phyloP scores from a whole-genome alignment of 2,888 invertebrate genomes.

The Dromius quadrimaculatus region DNA sequence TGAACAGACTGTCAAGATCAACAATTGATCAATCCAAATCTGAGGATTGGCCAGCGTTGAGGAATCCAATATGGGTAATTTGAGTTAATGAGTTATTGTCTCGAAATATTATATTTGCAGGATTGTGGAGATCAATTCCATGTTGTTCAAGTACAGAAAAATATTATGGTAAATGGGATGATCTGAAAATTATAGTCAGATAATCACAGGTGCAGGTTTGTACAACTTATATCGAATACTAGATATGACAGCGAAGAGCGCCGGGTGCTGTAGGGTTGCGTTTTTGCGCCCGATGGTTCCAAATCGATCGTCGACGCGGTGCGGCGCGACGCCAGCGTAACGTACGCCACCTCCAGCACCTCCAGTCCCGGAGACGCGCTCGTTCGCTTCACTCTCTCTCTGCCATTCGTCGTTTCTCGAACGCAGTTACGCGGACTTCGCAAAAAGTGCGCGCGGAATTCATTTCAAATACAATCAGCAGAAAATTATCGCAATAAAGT shows the following conservation, averaged over 20 bases:
- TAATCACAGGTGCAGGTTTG: no score
- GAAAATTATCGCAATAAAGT: constrained; percentile 27
- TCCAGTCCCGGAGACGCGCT: constrained; percentile 33
- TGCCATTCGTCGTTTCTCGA: constrained; percentile 7
- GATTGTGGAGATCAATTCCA: no score
- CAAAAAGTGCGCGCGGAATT: constrained; percentile 12
- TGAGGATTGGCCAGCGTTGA: no score
- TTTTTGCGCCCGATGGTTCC: constrained; percentile 36
- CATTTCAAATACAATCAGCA: background rate
- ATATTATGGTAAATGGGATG: no score
- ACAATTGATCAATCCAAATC: no score
- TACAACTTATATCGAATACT: no score
- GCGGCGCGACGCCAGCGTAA: constrained; percentile 35
- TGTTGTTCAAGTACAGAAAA: no score
- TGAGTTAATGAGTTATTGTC: no score
- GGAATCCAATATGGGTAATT: no score
- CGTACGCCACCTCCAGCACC: constrained; percentile 19
- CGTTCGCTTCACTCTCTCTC: constrained; percentile 33
- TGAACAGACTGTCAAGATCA: no score
- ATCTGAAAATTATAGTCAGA: no score
- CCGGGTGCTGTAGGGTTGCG: constrained; percentile 9
- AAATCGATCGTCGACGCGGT: constrained; percentile 39
- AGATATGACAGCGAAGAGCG: background rate
- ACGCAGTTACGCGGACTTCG: background rate
- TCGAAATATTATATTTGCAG: no score